Evolutionary conservation across 2,888 invertebrate genomes (phyloP), one percentile per base, ranked within the genome.

Genomic region (Taphrorychus bicolor): DNA sequence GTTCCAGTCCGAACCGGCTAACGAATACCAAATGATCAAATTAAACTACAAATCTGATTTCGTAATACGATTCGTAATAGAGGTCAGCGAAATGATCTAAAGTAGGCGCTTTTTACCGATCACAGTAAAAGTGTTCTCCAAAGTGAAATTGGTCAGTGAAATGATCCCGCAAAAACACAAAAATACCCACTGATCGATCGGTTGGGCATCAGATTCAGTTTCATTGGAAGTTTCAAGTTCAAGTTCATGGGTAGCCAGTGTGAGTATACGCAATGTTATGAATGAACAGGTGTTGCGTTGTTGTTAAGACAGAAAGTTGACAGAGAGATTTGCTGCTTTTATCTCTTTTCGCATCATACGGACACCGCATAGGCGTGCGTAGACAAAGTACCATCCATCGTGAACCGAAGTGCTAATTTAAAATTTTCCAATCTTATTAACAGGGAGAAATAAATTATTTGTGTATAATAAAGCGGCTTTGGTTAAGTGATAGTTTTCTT

Each of bases 191-290:
- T 61, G 58, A 69, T 69, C 64, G 61, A 57, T 58, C 64, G 61
- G 59, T 58, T 59, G 61, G 67, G 21, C 62, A 65, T 41, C 78
- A 77, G 78, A 80, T 80, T 81, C 79, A 79, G 75, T 81, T 81
- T 81, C 80, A 78, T 80, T 80, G 79, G 79, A 80, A 79, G 77
- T 76, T 73, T 75, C 80, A 81, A 82, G 82, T 82, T 82, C 82
- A 82, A 82, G 82, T 81, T 81, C 82, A 82, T 77, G 81, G 80
- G 74, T 75, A 78, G 79, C 81, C 77, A 78, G 79, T 79, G 76
- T 73, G 75, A 76, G 71, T 42, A 59, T 71, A 71, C 66, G 66
- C 66, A 76, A 75, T 76, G 69, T 77, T 78, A 80, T 81, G 80
- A 81, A 81, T 80, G 80, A 78, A 79, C 73, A 74, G 75, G 76